Percentiles rank a stretch among this genome's conserved stretches.
Conservation (phyloP, 2,113 vertebrate genomes). For the Sceloporus tristichus region DNA sequence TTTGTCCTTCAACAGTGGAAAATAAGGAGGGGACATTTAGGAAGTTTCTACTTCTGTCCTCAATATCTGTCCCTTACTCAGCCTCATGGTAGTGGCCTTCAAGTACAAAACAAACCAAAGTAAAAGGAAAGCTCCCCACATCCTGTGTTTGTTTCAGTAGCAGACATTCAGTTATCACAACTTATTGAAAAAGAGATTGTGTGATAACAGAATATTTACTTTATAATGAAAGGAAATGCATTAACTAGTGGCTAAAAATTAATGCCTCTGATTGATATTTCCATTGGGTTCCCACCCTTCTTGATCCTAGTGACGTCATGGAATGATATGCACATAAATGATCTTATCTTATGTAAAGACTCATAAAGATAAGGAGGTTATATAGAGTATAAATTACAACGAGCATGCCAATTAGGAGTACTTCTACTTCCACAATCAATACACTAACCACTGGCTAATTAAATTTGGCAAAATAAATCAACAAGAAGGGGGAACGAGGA, state of each 20-base stretch:
- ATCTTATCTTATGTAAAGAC: conserved; percentile 51
- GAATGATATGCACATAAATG: not conserved
- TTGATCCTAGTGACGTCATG: conserved; percentile 7
- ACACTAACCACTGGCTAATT: conserved; percentile 39
- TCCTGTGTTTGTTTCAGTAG: too few relatives aligned
- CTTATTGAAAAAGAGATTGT: not conserved
- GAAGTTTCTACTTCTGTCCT: too few relatives aligned
- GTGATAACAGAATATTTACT: not conserved
- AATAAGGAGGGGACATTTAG: too few relatives aligned
- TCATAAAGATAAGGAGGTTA: conserved; percentile 47
- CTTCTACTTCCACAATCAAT: conserved; percentile 33
- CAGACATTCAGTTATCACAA: not conserved
- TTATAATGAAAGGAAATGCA: fast-evolving
- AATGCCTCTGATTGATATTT: not conserved
- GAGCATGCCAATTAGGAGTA: conserved; percentile 43
- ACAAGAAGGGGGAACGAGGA: not conserved
- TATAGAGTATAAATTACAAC: conserved; percentile 35
- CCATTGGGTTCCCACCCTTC: conserved; percentile 5
- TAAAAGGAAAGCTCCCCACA: too few relatives aligned
- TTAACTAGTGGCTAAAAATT: conserved; percentile 8
- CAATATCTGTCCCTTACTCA: too few relatives aligned
- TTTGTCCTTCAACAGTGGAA: too few relatives aligned
- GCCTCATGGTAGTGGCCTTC: too few relatives aligned
- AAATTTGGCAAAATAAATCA: conserved; percentile 30
- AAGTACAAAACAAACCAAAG: too few relatives aligned